Conservation (phyloP, 2,113 vertebrate species). For the Platanista minor region DNA sequence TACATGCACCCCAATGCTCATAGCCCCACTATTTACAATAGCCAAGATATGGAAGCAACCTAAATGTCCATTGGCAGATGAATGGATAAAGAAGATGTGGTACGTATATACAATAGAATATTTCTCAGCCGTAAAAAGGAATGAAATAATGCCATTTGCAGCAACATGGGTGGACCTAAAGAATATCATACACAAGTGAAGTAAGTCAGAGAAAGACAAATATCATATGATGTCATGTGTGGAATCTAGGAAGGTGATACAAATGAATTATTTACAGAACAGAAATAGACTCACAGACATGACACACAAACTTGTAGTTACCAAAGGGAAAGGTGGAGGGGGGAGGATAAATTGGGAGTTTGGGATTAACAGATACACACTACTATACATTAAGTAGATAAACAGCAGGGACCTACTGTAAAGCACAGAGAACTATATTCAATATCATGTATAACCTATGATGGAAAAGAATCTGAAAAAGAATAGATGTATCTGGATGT, state of each 20-base stretch:
- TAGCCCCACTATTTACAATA: not conserved
- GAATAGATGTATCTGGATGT: not conserved
- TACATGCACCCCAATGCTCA: not conserved
- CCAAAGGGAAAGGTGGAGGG: too few relatives aligned
- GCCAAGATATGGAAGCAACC: not conserved
- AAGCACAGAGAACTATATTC: too few relatives aligned
- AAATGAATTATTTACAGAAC: too few relatives aligned
- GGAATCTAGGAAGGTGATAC: too few relatives aligned
- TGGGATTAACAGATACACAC: too few relatives aligned
- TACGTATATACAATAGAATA: not conserved
- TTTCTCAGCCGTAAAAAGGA: not conserved
- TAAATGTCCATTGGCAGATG: not conserved
- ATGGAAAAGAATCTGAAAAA: not conserved
- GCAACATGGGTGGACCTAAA: not conserved
- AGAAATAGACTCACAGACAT: too few relatives aligned
- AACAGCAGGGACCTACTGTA: too few relatives aligned
- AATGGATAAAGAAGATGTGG: not conserved
- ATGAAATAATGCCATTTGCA: not conserved
- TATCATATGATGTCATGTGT: too few relatives aligned
- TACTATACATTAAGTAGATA: too few relatives aligned
- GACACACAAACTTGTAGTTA: too few relatives aligned
- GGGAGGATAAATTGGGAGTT: too few relatives aligned
- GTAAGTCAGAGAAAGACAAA: not conserved
- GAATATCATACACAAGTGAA: not conserved
- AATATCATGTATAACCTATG: not conserved